A percentile compares a stretch with the other conserved stretches of the same genome.
Evolutionary conservation across 2,113 vertebrate genomes (phyloP).

Genomic region (Stictonetta naevosa): DNA sequence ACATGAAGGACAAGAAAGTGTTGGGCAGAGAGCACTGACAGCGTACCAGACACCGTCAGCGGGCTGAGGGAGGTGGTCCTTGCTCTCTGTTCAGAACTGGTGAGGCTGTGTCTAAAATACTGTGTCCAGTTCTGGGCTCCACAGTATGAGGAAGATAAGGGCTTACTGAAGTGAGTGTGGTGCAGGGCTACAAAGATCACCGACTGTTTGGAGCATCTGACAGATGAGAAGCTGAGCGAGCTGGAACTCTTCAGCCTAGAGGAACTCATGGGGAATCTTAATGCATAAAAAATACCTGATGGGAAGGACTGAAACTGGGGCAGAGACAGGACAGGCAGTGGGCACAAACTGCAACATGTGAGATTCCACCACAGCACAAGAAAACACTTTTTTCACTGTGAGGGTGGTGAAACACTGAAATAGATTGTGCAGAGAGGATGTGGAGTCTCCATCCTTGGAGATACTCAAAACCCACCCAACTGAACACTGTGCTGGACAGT

Average conservation of each 20-base stretch:
- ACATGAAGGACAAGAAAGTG: no score
- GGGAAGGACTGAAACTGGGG: not conserved
- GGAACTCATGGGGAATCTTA: not conserved
- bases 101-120: not conserved
- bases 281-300: not conserved
- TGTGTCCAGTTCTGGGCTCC: not conserved
- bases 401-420: no score
- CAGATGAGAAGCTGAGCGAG: not conserved
- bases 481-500: not conserved
- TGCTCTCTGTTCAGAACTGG: not conserved
- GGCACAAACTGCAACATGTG: not conserved
- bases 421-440: no score
- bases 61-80: not conserved
- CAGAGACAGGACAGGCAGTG: not conserved
- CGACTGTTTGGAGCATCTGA: not conserved
- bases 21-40: not conserved
- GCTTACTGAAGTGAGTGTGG: not conserved
- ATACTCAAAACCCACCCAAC: not conserved
- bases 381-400: no score
- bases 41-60: fast-evolving
- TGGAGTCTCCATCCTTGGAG: not conserved
- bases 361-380: not conserved
- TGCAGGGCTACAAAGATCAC: not conserved
- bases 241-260: not conserved
- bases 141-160: no score